Evolutionary conservation across 2,113 vertebrate species (phyloP), one percentile per base, ranked within the genome.

Genomic region (Herpetotheres cachinnans): DNA sequence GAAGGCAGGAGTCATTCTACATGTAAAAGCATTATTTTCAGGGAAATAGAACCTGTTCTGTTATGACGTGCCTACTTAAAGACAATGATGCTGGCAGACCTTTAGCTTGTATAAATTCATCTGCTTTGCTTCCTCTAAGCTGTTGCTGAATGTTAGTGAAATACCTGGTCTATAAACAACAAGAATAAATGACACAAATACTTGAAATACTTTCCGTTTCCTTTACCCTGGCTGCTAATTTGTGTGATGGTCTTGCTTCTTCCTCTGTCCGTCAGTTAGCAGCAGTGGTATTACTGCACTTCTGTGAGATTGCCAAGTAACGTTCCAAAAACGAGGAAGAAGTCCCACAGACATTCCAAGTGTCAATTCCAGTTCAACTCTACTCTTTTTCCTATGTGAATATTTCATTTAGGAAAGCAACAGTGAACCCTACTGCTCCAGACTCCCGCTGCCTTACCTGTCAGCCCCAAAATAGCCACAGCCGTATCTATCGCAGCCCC

Each of bases 401-500:
- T 8, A 2, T 10, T 50, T 14, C 2, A 13, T 34, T 25, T 11
- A 17, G 69, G 83, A 19, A 12, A 26, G 69, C 55, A 11, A 2
- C 24, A 16, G 40, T 7, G 9, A 1, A 1, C 10, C 17, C 20
- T 2, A 0, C 13, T 19, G 61, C 36, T n/a, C 21, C 25, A 0
- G 22, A 8, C 11, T 32, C 32, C 14, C 2, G 4, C 1, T 34
- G n/a, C 50, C 46, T 69, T 96, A 98, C 98, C 98, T 98, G 74
- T 87, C 40, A 5, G 97, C 91, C 0, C 93, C 93, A 10, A 93
- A 98, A 0, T 32, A 17, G 6, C 98, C 98, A 4, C 98, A 98
- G 79, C 98, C 98, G 0, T 98, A 95, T 59, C 32, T 54, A 8
- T 98, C 98, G 4, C 97, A 98, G 14, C 79, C 97, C 22, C 98